Evolutionary conservation across 2,797 vertebrate genomes (phyloP).

Genomic region (Yasuhikotakia modesta): DNA sequence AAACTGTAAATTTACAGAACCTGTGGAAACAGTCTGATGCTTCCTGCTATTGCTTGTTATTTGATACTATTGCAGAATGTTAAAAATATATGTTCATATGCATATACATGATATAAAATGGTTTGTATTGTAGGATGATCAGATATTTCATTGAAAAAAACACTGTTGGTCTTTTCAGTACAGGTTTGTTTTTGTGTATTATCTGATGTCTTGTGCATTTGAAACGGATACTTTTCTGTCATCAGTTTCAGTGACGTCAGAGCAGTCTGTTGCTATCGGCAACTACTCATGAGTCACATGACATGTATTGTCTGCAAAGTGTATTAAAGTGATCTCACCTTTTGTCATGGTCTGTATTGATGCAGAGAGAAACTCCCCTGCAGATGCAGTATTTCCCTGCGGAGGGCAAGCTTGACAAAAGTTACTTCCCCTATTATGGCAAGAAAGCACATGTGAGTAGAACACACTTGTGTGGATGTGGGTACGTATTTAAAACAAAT

Average conservation of each 20-base stretch:
- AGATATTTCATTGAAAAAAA: background rate
- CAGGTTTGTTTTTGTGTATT: background rate
- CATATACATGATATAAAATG: too few species aligned
- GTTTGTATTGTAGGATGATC: background rate
- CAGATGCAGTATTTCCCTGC: slow-evolving; percentile 80
- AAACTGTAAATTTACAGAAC: background rate
- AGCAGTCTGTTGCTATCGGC: slow-evolving; percentile 44
- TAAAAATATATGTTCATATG: background rate
- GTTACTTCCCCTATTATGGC: slow-evolving; percentile 94
- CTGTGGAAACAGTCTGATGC: slow-evolving; percentile 11
- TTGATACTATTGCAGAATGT: background rate
- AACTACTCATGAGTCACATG: slow-evolving; percentile 42
- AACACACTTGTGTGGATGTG: background rate
- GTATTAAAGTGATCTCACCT: slow-evolving; percentile 20
- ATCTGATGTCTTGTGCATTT: slow-evolving; percentile 16
- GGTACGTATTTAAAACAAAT: background rate
- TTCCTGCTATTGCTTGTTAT: background rate
- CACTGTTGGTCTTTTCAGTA: background rate
- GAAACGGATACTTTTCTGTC: slow-evolving; percentile 13
- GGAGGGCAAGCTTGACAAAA: slow-evolving; percentile 82
- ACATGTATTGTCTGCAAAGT: background rate
- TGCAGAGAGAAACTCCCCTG: slow-evolving; percentile 74
- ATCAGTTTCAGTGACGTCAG: slow-evolving; percentile 29
- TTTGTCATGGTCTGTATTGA: slow-evolving; percentile 34
- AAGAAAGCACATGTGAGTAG: slow-evolving; percentile 87